Evolutionary conservation across 2,113 vertebrate genomes (phyloP).

Genomic region (Macquaria australasica): DNA sequence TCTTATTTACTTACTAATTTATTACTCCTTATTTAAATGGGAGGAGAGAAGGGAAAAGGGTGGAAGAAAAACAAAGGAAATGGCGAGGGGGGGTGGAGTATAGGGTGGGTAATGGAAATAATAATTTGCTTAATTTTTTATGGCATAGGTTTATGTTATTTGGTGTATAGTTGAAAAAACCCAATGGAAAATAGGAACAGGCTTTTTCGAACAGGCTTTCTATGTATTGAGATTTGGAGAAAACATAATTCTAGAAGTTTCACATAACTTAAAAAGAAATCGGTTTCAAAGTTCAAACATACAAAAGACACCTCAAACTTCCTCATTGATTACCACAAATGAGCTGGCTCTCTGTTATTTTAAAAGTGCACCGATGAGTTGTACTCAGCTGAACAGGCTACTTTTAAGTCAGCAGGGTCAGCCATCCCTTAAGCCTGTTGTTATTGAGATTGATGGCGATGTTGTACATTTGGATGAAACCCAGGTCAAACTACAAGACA

Average conservation of each 20-base stretch:
- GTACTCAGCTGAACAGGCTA: constrained; percentile 27
- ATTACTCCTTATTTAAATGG: constrained; percentile 10
- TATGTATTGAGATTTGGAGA: not conserved
- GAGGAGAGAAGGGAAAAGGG: not conserved
- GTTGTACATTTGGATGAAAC: constrained; percentile 31
- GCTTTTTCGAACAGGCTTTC: not conserved
- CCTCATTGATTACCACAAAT: constrained; percentile 38
- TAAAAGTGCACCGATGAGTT: constrained; percentile 44
- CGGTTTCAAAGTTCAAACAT: not conserved
- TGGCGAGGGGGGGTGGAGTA: not conserved
- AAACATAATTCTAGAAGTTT: not conserved
- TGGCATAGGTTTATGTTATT: not conserved
- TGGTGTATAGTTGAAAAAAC: not conserved
- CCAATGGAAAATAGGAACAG: not conserved
- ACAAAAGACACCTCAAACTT: constrained; percentile 1
- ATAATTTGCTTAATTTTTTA: not conserved
- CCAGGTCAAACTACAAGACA: not conserved
- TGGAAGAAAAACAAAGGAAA: not conserved
- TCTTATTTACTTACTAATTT: constrained; percentile 14
- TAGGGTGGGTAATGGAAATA: not conserved
- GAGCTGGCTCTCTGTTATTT: constrained; percentile 37
- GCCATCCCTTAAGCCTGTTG: constrained; percentile 22
- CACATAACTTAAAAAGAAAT: constrained; percentile 13
- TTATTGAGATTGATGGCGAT: constrained; percentile 50
- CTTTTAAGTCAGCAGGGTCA: constrained; percentile 41